These are phyloP conservation scores for Phthorimaea operculella DNA, from an alignment of 1,140 invertebrate genomes.

Conservation along the genomic window DNA sequence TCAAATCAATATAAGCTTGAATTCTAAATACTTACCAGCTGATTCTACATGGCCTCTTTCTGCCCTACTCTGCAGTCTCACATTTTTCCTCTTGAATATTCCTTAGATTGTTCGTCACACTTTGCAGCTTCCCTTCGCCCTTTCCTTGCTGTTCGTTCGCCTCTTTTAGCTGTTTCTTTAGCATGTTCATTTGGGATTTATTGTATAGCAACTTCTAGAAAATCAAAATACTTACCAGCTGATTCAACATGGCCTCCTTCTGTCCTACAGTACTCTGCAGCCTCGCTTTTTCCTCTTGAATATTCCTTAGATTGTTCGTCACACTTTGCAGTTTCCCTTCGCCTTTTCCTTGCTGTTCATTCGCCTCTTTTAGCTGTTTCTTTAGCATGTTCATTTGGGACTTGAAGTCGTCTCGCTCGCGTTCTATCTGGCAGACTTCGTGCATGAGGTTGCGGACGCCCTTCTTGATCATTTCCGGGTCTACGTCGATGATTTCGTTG, in stretches of 20 bases:
- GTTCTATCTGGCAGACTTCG: constrained; percentile 87
- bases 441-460: constrained; percentile 89
- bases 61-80: constrained; percentile 78
- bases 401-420: constrained; percentile 85
- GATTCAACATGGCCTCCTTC: constrained; percentile 75
- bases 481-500: constrained; percentile 78
- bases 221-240: constrained; percentile 59
- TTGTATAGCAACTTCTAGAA: neutral
- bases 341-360: constrained; percentile 75
- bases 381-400: constrained; percentile 74
- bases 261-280: constrained; percentile 78
- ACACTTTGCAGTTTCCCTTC: constrained; percentile 76
- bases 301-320: constrained; percentile 69
- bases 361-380: constrained; percentile 78
- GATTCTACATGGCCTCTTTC: constrained; percentile 75
- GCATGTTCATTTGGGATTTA: constrained; percentile 74
- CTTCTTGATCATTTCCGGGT: constrained; percentile 87
- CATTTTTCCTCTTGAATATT: constrained; percentile 81
- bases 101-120: constrained; percentile 71
- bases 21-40: constrained; percentile 69
- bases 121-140: constrained; percentile 75
- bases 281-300: constrained; percentile 81
- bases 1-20: too few species aligned
- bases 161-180: constrained; percentile 80
- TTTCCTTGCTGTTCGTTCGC: constrained; percentile 75